Evolutionary conservation across 2,113 vertebrate species (phyloP).

Genomic region (Stercorarius parasiticus): DNA sequence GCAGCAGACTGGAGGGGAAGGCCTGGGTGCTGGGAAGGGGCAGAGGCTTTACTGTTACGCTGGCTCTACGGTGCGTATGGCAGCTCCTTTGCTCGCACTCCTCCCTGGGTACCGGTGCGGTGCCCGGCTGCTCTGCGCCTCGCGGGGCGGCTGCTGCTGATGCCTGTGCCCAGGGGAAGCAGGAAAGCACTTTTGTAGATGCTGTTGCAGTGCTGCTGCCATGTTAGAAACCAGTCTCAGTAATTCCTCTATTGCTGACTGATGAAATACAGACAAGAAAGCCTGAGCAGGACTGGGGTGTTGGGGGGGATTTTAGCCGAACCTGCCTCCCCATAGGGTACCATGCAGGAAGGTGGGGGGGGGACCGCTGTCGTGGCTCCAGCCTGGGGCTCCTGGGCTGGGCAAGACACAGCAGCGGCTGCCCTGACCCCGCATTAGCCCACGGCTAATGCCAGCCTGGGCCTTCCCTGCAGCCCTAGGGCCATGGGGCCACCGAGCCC

Average conservation of each 20-base stretch:
- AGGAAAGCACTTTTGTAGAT: rapidly evolving
- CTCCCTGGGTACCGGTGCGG: rapidly evolving
- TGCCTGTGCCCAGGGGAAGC: rapidly evolving
- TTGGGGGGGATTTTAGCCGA: neutral
- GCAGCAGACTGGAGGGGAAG: rapidly evolving
- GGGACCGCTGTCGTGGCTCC: rapidly evolving
- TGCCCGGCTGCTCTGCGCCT: neutral
- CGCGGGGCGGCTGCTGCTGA: rapidly evolving
- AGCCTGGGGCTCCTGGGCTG: neutral
- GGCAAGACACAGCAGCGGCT: rapidly evolving
- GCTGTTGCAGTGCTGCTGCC: neutral
- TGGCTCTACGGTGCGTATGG: rapidly evolving
- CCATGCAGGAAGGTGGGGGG: too few relatives aligned
- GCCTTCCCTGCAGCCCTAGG: neutral
- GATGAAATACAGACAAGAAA: neutral
- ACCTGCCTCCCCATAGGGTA: neutral
- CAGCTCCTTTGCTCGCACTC: rapidly evolving
- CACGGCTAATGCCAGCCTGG: rapidly evolving
- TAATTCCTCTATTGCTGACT: neutral
- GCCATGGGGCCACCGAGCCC: rapidly evolving
- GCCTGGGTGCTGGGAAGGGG: neutral
- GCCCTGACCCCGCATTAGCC: rapidly evolving
- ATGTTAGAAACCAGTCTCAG: neutral
- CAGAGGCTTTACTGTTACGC: rapidly evolving
- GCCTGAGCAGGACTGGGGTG: neutral